Conservation (phyloP, 2,797 vertebrate species). For the Astyanax mexicanus region DNA sequence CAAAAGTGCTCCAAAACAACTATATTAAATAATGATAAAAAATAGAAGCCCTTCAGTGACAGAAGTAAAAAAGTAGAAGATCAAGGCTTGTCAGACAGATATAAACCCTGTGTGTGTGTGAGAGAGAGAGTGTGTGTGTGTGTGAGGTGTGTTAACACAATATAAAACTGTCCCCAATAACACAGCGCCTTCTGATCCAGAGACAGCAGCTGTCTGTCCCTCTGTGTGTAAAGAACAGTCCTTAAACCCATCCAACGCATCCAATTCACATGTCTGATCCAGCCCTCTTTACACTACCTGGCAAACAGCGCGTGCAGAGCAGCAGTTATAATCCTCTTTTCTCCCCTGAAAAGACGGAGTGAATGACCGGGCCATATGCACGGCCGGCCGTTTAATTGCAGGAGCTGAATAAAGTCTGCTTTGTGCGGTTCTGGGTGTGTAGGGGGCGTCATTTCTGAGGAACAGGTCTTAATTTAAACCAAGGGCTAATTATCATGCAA, state of each 20-base stretch:
- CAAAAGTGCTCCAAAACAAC: no score
- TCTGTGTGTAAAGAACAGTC: slow-evolving; percentile 72
- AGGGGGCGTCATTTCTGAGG: slow-evolving; percentile 98
- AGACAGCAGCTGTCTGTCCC: slow-evolving; percentile 68
- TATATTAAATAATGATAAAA: no score
- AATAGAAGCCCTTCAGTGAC: no score
- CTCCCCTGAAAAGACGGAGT: slow-evolving; percentile 79
- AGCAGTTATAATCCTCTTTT: slow-evolving; percentile 68
- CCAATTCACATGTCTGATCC: slow-evolving; percentile 63
- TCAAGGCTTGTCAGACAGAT: background rate
- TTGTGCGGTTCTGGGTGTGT: slow-evolving; percentile 84
- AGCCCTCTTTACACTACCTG: slow-evolving; percentile 69
- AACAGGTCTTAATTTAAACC: slow-evolving; percentile 99
- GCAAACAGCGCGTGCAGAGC: slow-evolving; percentile 72
- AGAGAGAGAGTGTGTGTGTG: no score
- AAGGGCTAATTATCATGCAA: slow-evolving; percentile 99
- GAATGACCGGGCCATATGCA: slow-evolving; percentile 83
- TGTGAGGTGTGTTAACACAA: slow-evolving; percentile 67
- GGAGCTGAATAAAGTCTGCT: slow-evolving; percentile 89
- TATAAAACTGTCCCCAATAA: slow-evolving; percentile 65
- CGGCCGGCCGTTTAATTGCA: slow-evolving; percentile 88
- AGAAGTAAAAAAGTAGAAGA: slow-evolving; percentile 13
- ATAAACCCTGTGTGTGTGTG: no score
- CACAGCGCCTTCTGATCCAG: slow-evolving; percentile 45
- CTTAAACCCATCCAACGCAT: slow-evolving; percentile 71